Conservation (phyloP, 2,113 vertebrate genomes). For the Stigmatopora nigra region DNA sequence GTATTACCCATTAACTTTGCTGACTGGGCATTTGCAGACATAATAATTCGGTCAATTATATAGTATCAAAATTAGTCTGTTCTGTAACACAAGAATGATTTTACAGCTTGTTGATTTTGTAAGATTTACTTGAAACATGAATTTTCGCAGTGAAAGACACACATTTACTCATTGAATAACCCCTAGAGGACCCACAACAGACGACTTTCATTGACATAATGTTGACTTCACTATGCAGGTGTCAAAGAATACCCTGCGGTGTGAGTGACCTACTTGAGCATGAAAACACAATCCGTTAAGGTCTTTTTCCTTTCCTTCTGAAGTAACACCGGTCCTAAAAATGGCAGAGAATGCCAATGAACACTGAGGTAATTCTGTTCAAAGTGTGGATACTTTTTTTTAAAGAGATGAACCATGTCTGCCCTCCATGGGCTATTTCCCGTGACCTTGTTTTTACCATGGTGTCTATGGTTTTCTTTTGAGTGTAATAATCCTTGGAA, state of each 20-base stretch:
- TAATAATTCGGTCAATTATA: background rate
- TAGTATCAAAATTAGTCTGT: slow-evolving; percentile 11
- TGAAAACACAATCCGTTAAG: slow-evolving; percentile 43
- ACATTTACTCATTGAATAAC: slow-evolving; percentile 15
- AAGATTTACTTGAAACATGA: background rate
- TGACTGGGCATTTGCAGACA: background rate
- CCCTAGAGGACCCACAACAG: slow-evolving; percentile 14
- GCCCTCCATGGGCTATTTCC: slow-evolving; percentile 24
- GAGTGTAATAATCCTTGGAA: background rate
- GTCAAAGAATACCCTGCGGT: slow-evolving; percentile 22
- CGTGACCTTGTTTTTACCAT: slow-evolving; percentile 31
- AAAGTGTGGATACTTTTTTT: slow-evolving; percentile 26
- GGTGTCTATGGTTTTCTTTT: background rate
- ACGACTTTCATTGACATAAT: slow-evolving; percentile 24
- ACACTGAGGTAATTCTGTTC: slow-evolving; percentile 27
- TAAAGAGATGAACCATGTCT: slow-evolving; percentile 32
- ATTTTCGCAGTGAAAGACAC: slow-evolving; percentile 10
- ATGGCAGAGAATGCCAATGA: slow-evolving; percentile 24
- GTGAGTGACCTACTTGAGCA: slow-evolving; percentile 20
- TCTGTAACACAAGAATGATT: background rate
- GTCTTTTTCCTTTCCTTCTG: slow-evolving; percentile 19
- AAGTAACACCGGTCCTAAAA: slow-evolving; percentile 32
- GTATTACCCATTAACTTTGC: background rate
- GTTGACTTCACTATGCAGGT: slow-evolving; percentile 31
- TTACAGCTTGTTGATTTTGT: background rate